Percentiles rank a stretch among this genome's conserved stretches.
phyloP scores from a whole-genome alignment of 2,797 vertebrate genomes.

The Meda fulgida region DNA sequence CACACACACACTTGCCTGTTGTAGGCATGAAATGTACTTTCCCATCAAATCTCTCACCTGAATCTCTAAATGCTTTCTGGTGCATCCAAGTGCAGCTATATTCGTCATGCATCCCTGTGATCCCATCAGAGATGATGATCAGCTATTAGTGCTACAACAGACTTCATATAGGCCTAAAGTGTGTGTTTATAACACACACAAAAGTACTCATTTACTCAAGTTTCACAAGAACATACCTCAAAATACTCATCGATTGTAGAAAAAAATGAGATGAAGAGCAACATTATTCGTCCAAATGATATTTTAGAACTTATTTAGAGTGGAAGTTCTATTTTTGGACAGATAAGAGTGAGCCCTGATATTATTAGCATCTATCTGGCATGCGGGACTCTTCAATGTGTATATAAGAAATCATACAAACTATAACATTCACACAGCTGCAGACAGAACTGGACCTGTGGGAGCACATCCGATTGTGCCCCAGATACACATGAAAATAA shows the following conservation, averaged over 20 bases:
- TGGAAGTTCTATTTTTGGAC: not conserved
- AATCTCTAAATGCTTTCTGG: not conserved
- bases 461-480: conserved; percentile 13
- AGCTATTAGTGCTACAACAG: not conserved
- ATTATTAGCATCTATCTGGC: not conserved
- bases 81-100: not conserved
- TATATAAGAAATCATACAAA: conserved; percentile 4
- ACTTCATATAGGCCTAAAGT: not conserved
- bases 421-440: conserved; percentile 10
- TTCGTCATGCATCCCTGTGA: not conserved
- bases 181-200: not conserved
- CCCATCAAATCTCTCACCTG: not conserved
- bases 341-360: not conserved
- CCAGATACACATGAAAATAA: conserved; percentile 18
- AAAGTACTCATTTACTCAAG: not conserved
- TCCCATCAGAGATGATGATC: not conserved
- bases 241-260: not conserved
- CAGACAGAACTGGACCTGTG: not conserved
- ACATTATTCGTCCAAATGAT: not conserved
- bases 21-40: not conserved
- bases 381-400: not conserved
- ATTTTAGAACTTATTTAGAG: not conserved
- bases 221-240: not conserved
- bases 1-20: not conserved
- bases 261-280: not conserved